phyloP scores from a whole-genome alignment of 2,113 vertebrate species.

The Danionella cerebrum region DNA sequence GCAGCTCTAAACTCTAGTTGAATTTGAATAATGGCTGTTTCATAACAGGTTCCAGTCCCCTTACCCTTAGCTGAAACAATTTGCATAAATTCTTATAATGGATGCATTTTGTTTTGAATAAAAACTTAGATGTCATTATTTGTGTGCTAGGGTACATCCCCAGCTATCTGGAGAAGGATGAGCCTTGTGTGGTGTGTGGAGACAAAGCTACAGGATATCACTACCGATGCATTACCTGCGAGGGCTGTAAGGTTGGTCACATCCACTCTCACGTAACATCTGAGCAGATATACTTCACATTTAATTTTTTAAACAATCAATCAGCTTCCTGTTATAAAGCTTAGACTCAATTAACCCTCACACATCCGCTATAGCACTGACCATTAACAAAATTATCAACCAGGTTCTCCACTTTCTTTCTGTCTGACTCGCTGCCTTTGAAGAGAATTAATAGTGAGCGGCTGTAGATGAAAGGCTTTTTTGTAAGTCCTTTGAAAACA shows the following conservation, averaged over 20 bases:
- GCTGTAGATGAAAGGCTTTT: too few species aligned
- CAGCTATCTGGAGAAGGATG: conserved; percentile 99
- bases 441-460: too few species aligned
- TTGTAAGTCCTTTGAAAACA: too few species aligned
- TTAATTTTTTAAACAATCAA: too few species aligned
- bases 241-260: conserved; percentile 88
- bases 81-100: too few species aligned
- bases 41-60: not conserved
- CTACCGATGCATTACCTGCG: conserved; percentile 98
- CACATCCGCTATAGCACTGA: too few species aligned
- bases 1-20: not conserved
- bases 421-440: too few species aligned
- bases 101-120: too few species aligned
- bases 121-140: conserved; percentile 8
- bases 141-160: conserved; percentile 85
- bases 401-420: too few species aligned
- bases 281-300: not conserved
- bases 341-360: too few species aligned
- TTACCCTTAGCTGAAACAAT: not conserved
- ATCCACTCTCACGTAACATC: not conserved
- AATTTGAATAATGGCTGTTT: not conserved
- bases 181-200: conserved; percentile 96
- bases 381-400: too few species aligned
- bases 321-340: too few species aligned
- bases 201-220: conserved; percentile 97